Evolutionary conservation across 2,113 vertebrate genomes (phyloP), one percentile per base, ranked within the genome.

Genomic region (Lampris megalopsis): DNA sequence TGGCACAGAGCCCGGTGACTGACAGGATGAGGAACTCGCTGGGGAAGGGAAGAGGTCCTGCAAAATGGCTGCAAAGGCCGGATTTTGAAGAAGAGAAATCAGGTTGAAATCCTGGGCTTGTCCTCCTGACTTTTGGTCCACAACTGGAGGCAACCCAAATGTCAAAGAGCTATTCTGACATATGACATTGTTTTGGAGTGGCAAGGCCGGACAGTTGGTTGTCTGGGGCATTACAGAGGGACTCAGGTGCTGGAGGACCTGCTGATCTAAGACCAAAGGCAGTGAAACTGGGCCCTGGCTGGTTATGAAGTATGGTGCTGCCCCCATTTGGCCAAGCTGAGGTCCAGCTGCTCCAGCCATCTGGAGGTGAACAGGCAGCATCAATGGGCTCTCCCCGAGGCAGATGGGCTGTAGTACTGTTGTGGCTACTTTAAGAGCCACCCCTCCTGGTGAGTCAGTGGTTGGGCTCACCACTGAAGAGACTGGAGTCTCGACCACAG

Each of bases 391-490:
- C 65, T 99, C 97, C 58, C 97, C 97, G 13, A 99, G 93, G 83
- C 97, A 99, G 90, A 99, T 94, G 10, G 98, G 98, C 89, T 99
- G 98, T 43, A 99, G 93, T 9, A 99, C 95, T 0, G 97, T 96
- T 54, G 97, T 96, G 0, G 96, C 95, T 45, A 99, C 95, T 88
- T 99, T 99, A 1, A 99, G 92, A 3, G 98, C 95, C 75, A 98
- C 90, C 3, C 96, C 96, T 0, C 95, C 96, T 50, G 96, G 91
- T 0, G 96, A 86, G 37, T 98, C 97, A 0, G 94, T 74, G 0
- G 84, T 69, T 0, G 97, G 95, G 0, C 91, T 94, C 83, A 96
- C 93, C 69, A 95, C 94, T 13, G 96, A 92, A 1, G 96, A 91
- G 0, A 94, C 91, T 0, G 96, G 94, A 56, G 95, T 92, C 0